Evolutionary conservation across 2,113 vertebrate genomes (phyloP).

Genomic region (Caloenas nicobarica): DNA sequence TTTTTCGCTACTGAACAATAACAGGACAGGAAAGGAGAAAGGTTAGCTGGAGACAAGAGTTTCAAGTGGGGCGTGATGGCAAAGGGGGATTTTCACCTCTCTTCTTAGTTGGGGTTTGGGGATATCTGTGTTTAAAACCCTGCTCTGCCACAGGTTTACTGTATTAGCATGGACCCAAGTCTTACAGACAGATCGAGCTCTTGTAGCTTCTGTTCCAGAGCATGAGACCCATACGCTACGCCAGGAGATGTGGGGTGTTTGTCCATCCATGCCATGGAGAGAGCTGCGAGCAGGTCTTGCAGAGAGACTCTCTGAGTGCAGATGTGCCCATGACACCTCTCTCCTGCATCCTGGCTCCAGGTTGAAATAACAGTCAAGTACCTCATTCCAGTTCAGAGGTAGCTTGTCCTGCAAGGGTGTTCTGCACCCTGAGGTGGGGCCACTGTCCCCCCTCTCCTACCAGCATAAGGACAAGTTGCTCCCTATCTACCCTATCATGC

Average conservation of each 20-base stretch:
- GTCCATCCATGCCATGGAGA: background rate
- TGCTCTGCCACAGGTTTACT: background rate
- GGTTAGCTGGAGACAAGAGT: background rate
- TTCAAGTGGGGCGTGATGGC: background rate
- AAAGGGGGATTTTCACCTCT: background rate
- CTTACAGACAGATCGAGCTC: background rate
- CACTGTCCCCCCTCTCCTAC: background rate
- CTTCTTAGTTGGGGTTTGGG: background rate
- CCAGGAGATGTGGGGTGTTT: background rate
- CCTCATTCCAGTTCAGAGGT: background rate
- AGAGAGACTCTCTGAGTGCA: background rate
- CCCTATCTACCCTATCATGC: background rate
- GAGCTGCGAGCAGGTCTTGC: fast-evolving
- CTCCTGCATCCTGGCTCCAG: background rate
- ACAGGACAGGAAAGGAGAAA: background rate
- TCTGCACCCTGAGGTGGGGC: background rate
- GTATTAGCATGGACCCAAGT: background rate
- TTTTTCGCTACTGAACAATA: background rate
- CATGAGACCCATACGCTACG: fast-evolving
- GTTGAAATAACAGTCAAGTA: background rate
- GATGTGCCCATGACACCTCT: background rate
- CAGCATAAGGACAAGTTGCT: background rate
- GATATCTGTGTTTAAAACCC: background rate
- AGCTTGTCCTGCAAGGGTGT: background rate
- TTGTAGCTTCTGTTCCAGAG: background rate